Evolutionary conservation across 2,888 invertebrate genomes (phyloP).

Genomic region (Ennomos fuscantarius): DNA sequence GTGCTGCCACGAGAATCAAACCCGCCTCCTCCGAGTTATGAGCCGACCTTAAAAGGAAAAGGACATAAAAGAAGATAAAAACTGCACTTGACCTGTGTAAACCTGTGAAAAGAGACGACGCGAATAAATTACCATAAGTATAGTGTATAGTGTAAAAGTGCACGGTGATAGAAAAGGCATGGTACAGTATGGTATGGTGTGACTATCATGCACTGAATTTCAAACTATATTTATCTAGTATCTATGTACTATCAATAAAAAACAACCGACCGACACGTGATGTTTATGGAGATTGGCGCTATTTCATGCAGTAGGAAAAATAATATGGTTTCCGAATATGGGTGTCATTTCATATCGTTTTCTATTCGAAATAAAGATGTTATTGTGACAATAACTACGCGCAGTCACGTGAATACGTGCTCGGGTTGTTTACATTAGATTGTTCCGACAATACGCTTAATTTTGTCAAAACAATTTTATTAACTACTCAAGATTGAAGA

Average conservation of each 20-base stretch:
- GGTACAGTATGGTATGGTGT: conserved; percentile 1
- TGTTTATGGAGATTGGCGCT: conserved; percentile 16
- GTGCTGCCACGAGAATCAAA: too few relatives aligned
- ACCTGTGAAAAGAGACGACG: too few relatives aligned
- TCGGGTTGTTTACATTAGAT: conserved; percentile 22
- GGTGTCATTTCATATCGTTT: conserved; percentile 35
- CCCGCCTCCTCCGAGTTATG: too few relatives aligned
- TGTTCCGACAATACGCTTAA: conserved; percentile 2
- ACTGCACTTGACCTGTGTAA: too few relatives aligned
- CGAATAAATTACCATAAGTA: not conserved
- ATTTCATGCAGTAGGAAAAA: conserved; percentile 17
- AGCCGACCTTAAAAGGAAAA: too few relatives aligned
- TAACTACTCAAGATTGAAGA: not conserved
- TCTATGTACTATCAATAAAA: conserved; percentile 12
- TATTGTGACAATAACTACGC: conserved; percentile 40
- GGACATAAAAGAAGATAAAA: too few relatives aligned
- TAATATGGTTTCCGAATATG: conserved; percentile 27
- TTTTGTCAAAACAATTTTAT: conserved; percentile 30
- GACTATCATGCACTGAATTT: conserved; percentile 8
- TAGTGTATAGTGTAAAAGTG: not conserved
- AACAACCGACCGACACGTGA: conserved; percentile 10
- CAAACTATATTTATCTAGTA: not conserved
- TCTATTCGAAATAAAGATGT: conserved; percentile 42
- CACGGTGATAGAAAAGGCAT: conserved; percentile 1
- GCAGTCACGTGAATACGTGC: conserved; percentile 50